Conservation (phyloP, 2,113 vertebrate species). For the Sceloporus tristichus region DNA sequence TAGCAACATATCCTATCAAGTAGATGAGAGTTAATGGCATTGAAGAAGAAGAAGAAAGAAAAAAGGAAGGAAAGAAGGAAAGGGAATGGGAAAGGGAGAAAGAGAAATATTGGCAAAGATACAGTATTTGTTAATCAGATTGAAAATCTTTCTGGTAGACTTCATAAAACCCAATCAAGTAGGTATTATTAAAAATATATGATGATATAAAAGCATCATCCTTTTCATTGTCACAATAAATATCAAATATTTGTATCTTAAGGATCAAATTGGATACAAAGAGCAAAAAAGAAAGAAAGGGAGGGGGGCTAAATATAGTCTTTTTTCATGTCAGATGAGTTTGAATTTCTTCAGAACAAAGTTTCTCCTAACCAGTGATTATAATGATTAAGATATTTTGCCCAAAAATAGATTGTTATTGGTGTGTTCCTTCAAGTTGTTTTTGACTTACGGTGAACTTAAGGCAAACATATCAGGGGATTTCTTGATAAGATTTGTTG, state of each 20-base stretch:
- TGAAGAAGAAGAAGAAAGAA: too few relatives aligned
- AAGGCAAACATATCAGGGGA: too few relatives aligned
- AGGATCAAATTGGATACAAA: slow-evolving; percentile 25
- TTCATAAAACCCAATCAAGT: slow-evolving; percentile 12
- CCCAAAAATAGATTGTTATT: slow-evolving; percentile 5
- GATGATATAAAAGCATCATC: slow-evolving; percentile 22
- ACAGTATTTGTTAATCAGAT: not conserved
- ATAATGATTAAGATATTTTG: not conserved
- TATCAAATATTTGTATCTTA: not conserved
- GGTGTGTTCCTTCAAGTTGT: too few relatives aligned
- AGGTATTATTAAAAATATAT: slow-evolving; percentile 29
- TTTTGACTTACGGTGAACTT: too few relatives aligned
- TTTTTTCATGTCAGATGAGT: not conserved
- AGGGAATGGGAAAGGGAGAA: not conserved
- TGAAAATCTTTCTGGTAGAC: slow-evolving; percentile 20
- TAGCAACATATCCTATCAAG: too few relatives aligned
- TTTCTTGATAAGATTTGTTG: too few relatives aligned
- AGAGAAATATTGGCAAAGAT: not conserved
- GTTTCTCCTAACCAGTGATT: slow-evolving; percentile 9
- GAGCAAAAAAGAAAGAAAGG: not conserved
- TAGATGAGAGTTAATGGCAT: too few relatives aligned
- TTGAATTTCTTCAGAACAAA: slow-evolving; percentile 20
- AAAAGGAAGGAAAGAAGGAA: too few relatives aligned
- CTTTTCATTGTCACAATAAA: slow-evolving; percentile 39
- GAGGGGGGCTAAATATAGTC: too few relatives aligned